These are phyloP conservation scores for Sminthurides aquaticus DNA, from an alignment of 2,888 invertebrate genomes.

Conservation along the genomic window DNA sequence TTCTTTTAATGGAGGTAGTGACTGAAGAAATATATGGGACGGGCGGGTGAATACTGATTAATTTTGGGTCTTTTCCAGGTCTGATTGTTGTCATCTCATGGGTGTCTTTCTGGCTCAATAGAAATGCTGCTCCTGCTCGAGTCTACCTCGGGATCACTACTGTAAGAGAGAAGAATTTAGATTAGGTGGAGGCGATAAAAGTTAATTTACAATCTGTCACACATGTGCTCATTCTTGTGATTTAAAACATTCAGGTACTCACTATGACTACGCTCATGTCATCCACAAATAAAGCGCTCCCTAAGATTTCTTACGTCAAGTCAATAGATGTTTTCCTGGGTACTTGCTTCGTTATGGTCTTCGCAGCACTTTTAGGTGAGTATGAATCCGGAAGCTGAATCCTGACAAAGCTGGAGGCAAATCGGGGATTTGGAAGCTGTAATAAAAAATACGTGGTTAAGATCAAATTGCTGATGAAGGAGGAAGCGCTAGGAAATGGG, in stretches of 20 bases:
- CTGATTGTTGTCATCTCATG: slow-evolving; percentile 95
- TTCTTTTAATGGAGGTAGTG: too few relatives aligned
- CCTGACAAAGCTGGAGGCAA: background rate
- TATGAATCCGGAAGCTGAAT: slow-evolving; percentile 27
- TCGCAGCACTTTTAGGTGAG: slow-evolving; percentile 90
- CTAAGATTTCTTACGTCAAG: slow-evolving; percentile 96
- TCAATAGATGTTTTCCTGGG: slow-evolving; percentile 95
- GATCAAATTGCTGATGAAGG: too few relatives aligned
- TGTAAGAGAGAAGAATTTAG: slow-evolving; percentile 49
- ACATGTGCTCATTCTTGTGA: slow-evolving; percentile 2
- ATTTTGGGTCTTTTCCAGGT: slow-evolving; percentile 49
- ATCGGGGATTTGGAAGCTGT: background rate
- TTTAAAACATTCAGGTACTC: slow-evolving; percentile 59
- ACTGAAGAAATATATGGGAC: too few relatives aligned
- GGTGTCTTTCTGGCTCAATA: slow-evolving; percentile 94
- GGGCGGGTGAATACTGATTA: too few relatives aligned
- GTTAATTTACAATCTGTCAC: background rate
- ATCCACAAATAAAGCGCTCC: slow-evolving; percentile 88
- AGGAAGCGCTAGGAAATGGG: too few relatives aligned
- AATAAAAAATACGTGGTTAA: too few relatives aligned
- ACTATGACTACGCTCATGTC: slow-evolving; percentile 97
- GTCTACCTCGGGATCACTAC: slow-evolving; percentile 90
- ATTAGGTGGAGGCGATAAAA: background rate
- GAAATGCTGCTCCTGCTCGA: slow-evolving; percentile 75
- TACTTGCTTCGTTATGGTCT: slow-evolving; percentile 98